A percentile compares a stretch with the other conserved stretches of the same genome.
These are phyloP conservation scores for Pheosia tremula DNA, from an alignment of 2,888 invertebrate genomes.

Conservation along the genomic window DNA sequence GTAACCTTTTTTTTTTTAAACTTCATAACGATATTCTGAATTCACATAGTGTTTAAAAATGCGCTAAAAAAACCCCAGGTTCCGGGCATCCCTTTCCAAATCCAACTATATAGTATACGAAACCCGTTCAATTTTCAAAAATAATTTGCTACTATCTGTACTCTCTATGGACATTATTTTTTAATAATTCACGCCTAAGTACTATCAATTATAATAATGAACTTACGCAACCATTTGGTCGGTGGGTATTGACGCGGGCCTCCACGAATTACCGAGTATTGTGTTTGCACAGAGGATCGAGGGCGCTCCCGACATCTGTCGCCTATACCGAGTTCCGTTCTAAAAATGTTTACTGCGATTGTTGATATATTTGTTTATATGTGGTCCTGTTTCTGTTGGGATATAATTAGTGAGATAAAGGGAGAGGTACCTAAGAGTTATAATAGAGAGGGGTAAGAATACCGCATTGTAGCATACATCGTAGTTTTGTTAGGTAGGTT, in stretches of 20 bases:
- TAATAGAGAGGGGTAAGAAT: background rate
- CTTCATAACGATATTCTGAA: too few species aligned
- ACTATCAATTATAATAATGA: conserved; percentile 50
- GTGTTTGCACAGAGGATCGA: conserved; percentile 57
- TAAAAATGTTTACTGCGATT: conserved; percentile 52
- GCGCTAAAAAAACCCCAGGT: too few species aligned
- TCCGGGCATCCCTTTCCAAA: too few species aligned
- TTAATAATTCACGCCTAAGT: conserved; percentile 15
- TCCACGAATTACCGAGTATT: conserved; percentile 72
- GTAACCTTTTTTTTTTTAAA: too few species aligned
- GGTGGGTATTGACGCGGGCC: conserved; percentile 59
- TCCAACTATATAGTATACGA: too few species aligned
- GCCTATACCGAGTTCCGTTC: conserved; percentile 44
- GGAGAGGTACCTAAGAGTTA: background rate
- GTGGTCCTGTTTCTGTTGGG: conserved; percentile 29
- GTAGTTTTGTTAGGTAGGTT: too few species aligned
- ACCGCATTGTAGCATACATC: background rate
- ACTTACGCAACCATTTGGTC: conserved; percentile 71
- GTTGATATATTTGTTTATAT: conserved; percentile 47
- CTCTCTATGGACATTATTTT: background rate
- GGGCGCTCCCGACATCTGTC: conserved; percentile 72
- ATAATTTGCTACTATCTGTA: too few species aligned
- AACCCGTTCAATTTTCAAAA: too few species aligned
- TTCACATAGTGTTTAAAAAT: too few species aligned
- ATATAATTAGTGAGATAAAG: background rate